Base-by-base conservation (phyloP, 2,113 vertebrate genomes). In the Mormoops blainvillei region DNA sequence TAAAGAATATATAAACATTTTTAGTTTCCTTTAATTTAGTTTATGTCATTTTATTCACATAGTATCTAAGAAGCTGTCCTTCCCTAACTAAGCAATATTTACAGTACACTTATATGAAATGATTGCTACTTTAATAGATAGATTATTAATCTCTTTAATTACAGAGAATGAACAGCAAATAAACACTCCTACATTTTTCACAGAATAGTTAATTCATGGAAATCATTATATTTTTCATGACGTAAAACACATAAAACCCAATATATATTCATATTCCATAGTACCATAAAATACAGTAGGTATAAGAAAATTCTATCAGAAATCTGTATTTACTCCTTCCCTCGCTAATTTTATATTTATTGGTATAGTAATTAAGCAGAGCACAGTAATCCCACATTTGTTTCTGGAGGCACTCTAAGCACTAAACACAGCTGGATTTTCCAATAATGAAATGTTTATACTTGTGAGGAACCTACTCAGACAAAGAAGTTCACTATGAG, bases 281-380 rank as follows among this genome's bases (percentile, higher is more conserved):
- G n/a, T 93, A 48, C 65, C 89, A 88, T 36, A 95, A 94, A 85
- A 38, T 48, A 88, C 36, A 89, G 89, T 95, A 45, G 52, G 38
- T 43, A 77, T 54, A 38, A 96, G 52, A 95, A 96, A 78, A 94
- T 58, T 74, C 36, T 87, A 24, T 73, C 84, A 58, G 88, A 93
- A 95, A 88, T 78, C 71, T 88, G 33, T 31, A 86, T 58, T 90
- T 58, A 92, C 3, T 45, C 77, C 13, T 88, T 41, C 33, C 67
- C n/a, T 20, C 84, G 52, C 28, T 45, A 76, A 31, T 43, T 58
- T 78, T 82, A 20, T 15, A 61, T 84, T 86, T 89, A 86, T 58
- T 52, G 67, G 33, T 38, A 26, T 56, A 63, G 9, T 78, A 86
- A 84, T 9, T 80, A 91, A 95, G 24, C 36, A 86, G 28, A 85